Percentiles rank a stretch among this genome's conserved stretches.
phyloP scores from a whole-genome alignment of 2,888 invertebrate genomes.

The Halictus ligatus region DNA sequence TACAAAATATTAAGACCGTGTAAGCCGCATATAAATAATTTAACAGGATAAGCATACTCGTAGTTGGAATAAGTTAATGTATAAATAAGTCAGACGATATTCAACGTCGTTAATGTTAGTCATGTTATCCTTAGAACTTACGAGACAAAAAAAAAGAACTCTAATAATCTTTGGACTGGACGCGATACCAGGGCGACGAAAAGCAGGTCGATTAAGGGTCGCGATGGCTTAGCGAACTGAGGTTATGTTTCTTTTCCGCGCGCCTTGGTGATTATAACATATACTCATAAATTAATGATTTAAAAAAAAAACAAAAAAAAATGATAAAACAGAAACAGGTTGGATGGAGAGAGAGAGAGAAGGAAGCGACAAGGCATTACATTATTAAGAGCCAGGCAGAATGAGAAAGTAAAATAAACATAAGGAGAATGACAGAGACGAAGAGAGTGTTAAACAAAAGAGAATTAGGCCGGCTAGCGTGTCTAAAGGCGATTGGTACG shows the following conservation, averaged over 20 bases:
- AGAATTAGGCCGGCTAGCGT: constrained; percentile 83
- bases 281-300: constrained; percentile 48
- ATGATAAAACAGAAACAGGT: neutral
- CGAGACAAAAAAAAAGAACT: constrained; percentile 43
- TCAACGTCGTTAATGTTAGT: constrained; percentile 61
- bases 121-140: constrained; percentile 61
- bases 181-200: constrained; percentile 60
- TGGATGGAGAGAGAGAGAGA: constrained; percentile 40
- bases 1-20: constrained; percentile 46
- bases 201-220: constrained; percentile 26
- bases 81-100: constrained; percentile 64
- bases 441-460: constrained; percentile 59
- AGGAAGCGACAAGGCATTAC: constrained; percentile 53
- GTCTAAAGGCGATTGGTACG: constrained; percentile 83
- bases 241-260: constrained; percentile 39
- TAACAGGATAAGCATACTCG: constrained; percentile 59
- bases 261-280: constrained; percentile 48
- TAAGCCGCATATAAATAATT: constrained; percentile 68
- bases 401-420: constrained; percentile 24
- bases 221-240: constrained; percentile 28
- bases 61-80: constrained; percentile 63
- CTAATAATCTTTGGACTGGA: constrained; percentile 72
- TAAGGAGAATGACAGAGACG: constrained; percentile 31
- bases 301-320: constrained; percentile 6
- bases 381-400: constrained; percentile 47